Evolutionary conservation across 2,113 vertebrate species (phyloP).

Genomic region (Platysteira castanea): DNA sequence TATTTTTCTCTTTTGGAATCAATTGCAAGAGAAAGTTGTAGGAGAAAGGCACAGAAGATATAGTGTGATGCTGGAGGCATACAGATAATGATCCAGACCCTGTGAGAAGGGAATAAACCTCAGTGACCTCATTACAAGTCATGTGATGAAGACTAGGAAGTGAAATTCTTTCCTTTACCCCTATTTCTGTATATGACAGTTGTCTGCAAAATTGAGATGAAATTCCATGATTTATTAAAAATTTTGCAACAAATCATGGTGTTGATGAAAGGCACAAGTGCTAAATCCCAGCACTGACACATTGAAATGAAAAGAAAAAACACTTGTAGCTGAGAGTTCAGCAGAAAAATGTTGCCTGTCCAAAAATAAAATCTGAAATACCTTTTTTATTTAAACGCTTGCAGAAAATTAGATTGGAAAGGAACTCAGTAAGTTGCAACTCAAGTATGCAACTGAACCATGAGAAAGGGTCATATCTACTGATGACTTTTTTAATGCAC

Average conservation of each 20-base stretch:
- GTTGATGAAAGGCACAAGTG: background rate
- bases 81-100: background rate
- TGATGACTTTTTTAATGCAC: background rate
- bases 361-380: background rate
- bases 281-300: background rate
- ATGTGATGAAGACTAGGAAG: background rate
- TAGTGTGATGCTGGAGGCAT: background rate
- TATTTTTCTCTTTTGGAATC: background rate
- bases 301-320: background rate
- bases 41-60: background rate
- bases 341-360: background rate
- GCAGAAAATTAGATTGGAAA: background rate
- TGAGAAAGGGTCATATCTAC: background rate
- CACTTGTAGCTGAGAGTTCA: background rate
- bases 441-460: background rate
- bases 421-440: background rate
- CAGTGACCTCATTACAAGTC: background rate
- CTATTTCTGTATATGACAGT: background rate
- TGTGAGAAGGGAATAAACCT: background rate
- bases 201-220: background rate
- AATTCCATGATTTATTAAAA: background rate
- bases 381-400: background rate
- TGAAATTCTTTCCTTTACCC: background rate
- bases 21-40: background rate
- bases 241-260: background rate